These are phyloP conservation scores for Leptopilina syphax DNA, from an alignment of 2,888 invertebrate genomes.

Conservation along the genomic window DNA sequence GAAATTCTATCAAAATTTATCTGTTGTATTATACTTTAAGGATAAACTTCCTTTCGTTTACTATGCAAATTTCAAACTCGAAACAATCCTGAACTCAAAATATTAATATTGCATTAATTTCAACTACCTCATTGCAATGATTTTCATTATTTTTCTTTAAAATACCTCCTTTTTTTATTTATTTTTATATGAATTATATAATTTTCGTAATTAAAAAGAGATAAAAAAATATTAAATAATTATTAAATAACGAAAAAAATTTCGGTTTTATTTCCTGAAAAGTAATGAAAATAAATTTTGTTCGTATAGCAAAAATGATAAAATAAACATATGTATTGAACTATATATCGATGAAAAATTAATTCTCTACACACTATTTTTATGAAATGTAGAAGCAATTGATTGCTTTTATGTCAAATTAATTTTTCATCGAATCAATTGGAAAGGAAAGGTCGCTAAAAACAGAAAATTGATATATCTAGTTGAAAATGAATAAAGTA, in stretches of 20 bases:
- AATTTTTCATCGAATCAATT: background rate
- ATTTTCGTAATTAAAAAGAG: background rate
- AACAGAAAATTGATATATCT: background rate
- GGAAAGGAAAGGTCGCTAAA: background rate
- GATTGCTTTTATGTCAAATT: background rate
- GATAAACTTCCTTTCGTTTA: conserved; percentile 1
- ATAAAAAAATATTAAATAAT: background rate
- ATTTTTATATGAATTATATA: no score
- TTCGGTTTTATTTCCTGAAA: conserved; percentile 5
- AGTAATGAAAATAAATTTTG: background rate
- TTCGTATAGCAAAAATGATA: background rate
- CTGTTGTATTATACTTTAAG: background rate
- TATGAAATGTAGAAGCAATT: no score
- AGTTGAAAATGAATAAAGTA: background rate
- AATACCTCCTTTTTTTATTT: no score
- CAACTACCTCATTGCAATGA: background rate
- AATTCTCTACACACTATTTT: background rate
- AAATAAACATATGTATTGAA: background rate
- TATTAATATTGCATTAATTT: background rate
- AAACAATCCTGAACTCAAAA: conserved; percentile 6
- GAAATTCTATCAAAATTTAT: background rate
- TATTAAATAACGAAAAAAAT: background rate
- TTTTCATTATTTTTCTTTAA: no score
- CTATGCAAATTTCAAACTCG: conserved; percentile 2
- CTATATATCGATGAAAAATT: background rate